phyloP scores from a whole-genome alignment of 1,140 invertebrate genomes.

The Liolophura sinensis region DNA sequence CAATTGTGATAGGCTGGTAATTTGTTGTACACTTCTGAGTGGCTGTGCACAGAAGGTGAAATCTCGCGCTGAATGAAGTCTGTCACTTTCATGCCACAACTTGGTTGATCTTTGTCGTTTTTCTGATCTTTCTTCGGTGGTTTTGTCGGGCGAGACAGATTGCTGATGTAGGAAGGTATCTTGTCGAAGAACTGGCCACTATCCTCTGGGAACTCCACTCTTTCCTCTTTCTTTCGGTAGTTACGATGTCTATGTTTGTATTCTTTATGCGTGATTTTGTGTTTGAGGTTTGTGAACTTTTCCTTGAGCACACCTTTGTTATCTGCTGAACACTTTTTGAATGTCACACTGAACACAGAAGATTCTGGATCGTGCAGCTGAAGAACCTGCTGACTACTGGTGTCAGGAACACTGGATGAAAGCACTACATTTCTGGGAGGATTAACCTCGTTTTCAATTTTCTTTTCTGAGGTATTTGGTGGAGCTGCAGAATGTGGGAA shows the following conservation, averaged over 20 bases:
- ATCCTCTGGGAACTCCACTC: constrained; percentile 12
- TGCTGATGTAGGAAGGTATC: constrained; percentile 47
- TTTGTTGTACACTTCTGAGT: constrained; percentile 31
- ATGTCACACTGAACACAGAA: no score
- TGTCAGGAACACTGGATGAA: no score
- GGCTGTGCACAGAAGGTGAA: constrained; percentile 24
- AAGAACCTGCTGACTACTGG: no score
- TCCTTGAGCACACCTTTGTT: not conserved
- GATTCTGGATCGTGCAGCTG: no score
- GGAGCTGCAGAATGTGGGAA: constrained; percentile 32
- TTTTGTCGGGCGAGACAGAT: constrained; percentile 37
- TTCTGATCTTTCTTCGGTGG: constrained; percentile 20
- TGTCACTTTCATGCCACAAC: constrained; percentile 19
- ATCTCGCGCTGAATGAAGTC: constrained; percentile 35
- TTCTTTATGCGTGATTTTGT: not conserved
- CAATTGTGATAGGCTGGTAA: constrained; percentile 51
- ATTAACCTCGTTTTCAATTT: constrained; percentile 8
- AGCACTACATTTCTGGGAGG: not conserved
- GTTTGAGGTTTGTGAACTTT: constrained; percentile 20
- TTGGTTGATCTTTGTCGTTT: constrained; percentile 15
- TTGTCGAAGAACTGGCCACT: constrained; percentile 41
- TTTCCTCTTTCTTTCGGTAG: constrained; percentile 21
- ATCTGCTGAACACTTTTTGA: not conserved
- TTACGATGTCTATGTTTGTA: constrained; percentile 11
- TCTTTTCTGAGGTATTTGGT: constrained; percentile 59